Conservation (phyloP, 2,797 vertebrate species). For the Harpagifer antarcticus region DNA sequence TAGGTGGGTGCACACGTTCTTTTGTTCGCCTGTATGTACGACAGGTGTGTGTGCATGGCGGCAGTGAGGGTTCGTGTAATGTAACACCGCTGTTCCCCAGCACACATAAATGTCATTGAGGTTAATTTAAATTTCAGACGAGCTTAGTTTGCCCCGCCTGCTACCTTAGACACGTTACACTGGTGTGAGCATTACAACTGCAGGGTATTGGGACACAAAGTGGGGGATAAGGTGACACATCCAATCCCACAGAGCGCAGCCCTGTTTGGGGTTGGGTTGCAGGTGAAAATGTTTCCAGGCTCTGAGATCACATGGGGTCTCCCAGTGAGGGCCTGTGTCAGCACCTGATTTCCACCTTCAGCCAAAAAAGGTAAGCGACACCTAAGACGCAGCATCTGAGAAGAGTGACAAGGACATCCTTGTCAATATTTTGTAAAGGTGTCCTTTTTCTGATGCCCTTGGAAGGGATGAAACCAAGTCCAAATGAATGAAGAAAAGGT, state of each 20-base stretch:
- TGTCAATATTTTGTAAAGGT: conserved; percentile 13
- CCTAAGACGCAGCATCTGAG: conserved; percentile 19
- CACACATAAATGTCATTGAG: conserved; percentile 80
- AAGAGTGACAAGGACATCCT: conserved; percentile 5
- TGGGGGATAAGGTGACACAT: conserved; percentile 82
- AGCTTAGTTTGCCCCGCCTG: conserved; percentile 73
- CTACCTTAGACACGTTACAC: conserved; percentile 80
- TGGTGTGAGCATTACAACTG: conserved; percentile 85
- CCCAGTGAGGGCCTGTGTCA: conserved; percentile 12
- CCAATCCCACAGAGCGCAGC: conserved; percentile 76
- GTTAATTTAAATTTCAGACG: conserved; percentile 86
- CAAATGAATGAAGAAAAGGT: background rate
- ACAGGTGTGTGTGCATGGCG: conserved; percentile 69
- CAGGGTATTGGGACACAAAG: conserved; percentile 84
- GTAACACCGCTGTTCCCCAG: conserved; percentile 74
- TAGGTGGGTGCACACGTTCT: conserved; percentile 43
- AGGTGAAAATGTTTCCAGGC: conserved; percentile 78
- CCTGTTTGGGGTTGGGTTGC: conserved; percentile 76
- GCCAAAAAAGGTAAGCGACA: conserved; percentile 45
- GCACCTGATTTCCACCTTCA: conserved; percentile 39
- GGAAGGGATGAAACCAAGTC: background rate
- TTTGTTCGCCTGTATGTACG: conserved; percentile 73
- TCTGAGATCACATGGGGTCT: conserved; percentile 50
- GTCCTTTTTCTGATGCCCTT: conserved; percentile 1
- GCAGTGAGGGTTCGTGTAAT: conserved; percentile 71